A percentile compares a stretch with the other conserved stretches of the same genome.
Evolutionary conservation across 1,140 invertebrate species (phyloP).

Genomic region (Brachionus asplanchnoidis): DNA sequence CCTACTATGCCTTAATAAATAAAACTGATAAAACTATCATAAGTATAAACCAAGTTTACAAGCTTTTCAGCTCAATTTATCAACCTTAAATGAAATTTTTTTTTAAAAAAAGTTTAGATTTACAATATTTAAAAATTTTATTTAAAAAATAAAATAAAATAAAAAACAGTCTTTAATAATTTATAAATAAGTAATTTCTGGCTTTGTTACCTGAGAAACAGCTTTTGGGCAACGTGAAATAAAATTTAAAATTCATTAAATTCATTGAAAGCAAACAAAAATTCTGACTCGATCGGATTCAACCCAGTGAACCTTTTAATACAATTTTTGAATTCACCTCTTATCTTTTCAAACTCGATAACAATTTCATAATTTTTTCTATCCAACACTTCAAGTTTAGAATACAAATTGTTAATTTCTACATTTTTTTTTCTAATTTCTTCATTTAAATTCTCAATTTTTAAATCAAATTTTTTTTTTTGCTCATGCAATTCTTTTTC

Average conservation of each 20-base stretch:
- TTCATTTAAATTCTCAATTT: background rate
- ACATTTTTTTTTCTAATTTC: background rate
- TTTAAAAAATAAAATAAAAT: background rate
- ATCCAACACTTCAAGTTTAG: background rate
- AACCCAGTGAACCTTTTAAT: background rate
- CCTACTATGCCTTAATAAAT: too few relatives aligned
- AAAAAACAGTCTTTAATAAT: background rate
- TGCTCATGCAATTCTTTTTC: background rate
- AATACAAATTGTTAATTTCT: background rate
- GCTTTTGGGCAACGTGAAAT: background rate
- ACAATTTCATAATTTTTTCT: background rate
- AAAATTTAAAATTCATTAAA: background rate
- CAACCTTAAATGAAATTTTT: too few relatives aligned
- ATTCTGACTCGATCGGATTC: background rate
- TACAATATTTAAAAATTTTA: background rate
- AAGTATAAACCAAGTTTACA: too few relatives aligned
- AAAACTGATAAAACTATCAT: too few relatives aligned
- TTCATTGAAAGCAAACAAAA: conserved; percentile 18
- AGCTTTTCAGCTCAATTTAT: too few relatives aligned
- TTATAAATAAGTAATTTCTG: background rate
- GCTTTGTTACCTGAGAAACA: background rate
- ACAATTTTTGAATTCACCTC: background rate
- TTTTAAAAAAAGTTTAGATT: background rate
- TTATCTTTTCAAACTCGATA: background rate
- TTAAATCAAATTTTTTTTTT: background rate